phyloP scores from a whole-genome alignment of 2,888 invertebrate genomes.

The Campoletis raptor region DNA sequence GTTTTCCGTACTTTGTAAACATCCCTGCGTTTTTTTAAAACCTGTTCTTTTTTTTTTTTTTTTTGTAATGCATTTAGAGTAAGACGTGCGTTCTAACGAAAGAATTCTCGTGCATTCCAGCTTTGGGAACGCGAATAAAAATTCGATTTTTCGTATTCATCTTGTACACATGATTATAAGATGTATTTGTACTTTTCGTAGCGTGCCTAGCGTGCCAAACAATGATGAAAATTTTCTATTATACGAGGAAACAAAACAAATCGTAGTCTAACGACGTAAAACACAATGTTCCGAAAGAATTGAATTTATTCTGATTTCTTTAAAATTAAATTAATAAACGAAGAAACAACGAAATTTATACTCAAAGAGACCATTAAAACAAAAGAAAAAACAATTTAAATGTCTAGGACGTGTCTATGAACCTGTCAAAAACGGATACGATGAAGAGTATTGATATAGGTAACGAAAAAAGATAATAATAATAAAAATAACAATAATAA shows the following conservation, averaged over 20 bases:
- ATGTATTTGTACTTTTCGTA: conserved; percentile 47
- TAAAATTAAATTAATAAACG: not conserved
- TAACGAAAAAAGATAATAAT: conserved; percentile 20
- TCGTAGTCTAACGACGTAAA: conserved; percentile 61
- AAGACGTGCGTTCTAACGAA: conserved; percentile 45
- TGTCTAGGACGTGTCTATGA: conserved; percentile 39
- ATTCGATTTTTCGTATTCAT: conserved; percentile 37
- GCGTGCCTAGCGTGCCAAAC: conserved; percentile 71
- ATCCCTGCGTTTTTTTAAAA: conserved; percentile 13
- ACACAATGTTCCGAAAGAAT: conserved; percentile 56
- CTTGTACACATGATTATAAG: conserved; percentile 37
- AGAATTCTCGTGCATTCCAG: conserved; percentile 57
- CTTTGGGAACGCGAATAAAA: conserved; percentile 66
- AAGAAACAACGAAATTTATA: conserved; percentile 26
- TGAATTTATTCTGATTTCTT: conserved; percentile 25
- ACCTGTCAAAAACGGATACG: conserved; percentile 60
- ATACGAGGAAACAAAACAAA: conserved; percentile 30
- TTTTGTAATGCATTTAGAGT: conserved; percentile 49
- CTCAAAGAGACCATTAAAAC: not conserved
- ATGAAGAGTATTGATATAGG: conserved; percentile 52
- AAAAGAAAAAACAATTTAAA: not conserved
- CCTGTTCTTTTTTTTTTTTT: conserved; percentile 31
- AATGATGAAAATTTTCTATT: conserved; percentile 62
- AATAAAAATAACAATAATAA: conserved; percentile 22
- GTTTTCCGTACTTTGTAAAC: conserved; percentile 67